Percentiles rank a stretch among this genome's conserved stretches.
phyloP scores from a whole-genome alignment of 1,140 invertebrate genomes.

The Drosophila neocordata region DNA sequence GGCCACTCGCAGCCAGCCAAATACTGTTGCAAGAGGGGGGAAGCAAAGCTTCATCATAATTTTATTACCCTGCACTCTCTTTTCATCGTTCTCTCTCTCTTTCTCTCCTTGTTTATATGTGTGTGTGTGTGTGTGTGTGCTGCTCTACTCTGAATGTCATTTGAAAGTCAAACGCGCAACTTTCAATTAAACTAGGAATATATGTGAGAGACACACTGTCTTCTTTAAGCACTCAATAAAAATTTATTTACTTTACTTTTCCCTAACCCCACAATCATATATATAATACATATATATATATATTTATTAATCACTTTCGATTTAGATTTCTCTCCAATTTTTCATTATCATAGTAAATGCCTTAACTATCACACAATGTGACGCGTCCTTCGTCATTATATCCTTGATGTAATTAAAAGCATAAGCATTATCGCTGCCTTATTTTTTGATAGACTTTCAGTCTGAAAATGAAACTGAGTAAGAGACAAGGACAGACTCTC shows the following conservation, averaged over 20 bases:
- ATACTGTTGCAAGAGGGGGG: constrained; percentile 25
- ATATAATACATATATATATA: constrained; percentile 24
- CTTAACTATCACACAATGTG: constrained; percentile 65
- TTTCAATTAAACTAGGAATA: constrained; percentile 68
- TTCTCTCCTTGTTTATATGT: neutral
- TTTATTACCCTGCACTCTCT: constrained; percentile 68
- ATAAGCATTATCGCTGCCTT: constrained; percentile 48
- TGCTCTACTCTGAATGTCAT: constrained; percentile 61
- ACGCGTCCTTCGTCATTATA: constrained; percentile 36
- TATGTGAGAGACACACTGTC: constrained; percentile 23
- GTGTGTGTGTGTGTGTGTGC: neutral
- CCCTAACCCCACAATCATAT: constrained; percentile 9
- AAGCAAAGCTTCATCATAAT: constrained; percentile 68
- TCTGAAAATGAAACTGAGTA: neutral
- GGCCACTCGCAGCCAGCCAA: constrained; percentile 62
- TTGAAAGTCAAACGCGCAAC: constrained; percentile 69
- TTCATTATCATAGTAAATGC: constrained; percentile 52
- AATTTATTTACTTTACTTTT: constrained; percentile 58
- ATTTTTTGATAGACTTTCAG: constrained; percentile 59
- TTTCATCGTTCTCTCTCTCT: neutral
- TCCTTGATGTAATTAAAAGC: constrained; percentile 62
- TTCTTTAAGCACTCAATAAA: constrained; percentile 53
- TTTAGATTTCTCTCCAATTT: constrained; percentile 48
- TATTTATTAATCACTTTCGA: constrained; percentile 48
- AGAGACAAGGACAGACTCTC: neutral